These are phyloP conservation scores for Loriculus beryllinus DNA, from an alignment of 2,797 vertebrate genomes.

Conservation along the genomic window DNA sequence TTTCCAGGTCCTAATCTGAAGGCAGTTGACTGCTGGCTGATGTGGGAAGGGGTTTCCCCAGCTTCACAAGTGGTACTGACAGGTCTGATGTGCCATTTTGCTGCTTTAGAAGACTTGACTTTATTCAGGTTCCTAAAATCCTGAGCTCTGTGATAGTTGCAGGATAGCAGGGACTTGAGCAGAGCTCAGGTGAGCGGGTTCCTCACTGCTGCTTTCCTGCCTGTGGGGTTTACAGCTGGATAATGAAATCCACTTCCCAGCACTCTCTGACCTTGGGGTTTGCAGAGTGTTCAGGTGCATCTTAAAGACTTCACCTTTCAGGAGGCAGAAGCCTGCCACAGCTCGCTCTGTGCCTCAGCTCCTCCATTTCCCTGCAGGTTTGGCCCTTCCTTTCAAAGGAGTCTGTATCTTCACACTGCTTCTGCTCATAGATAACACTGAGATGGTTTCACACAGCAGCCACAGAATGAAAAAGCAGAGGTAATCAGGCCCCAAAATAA, in stretches of 20 bases:
- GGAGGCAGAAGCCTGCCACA: neutral
- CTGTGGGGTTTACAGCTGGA: neutral
- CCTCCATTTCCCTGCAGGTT: neutral
- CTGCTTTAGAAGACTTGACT: neutral
- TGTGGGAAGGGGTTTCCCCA: neutral
- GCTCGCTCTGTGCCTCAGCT: neutral
- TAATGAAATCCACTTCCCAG: neutral
- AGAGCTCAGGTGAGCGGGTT: neutral
- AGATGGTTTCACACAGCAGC: neutral
- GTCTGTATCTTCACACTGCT: neutral
- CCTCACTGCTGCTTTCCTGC: neutral
- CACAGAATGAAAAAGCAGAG: neutral
- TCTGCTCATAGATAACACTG: neutral
- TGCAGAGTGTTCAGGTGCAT: neutral
- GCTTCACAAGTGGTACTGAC: accelerated
- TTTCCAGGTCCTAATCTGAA: neutral
- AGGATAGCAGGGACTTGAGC: neutral
- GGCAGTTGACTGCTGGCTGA: neutral
- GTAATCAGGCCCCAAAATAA: conserved; percentile 15
- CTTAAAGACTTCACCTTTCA: neutral
- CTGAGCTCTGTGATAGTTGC: neutral
- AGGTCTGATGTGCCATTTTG: neutral
- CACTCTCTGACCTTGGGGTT: neutral
- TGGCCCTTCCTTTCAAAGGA: neutral
- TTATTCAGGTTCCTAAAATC: neutral